Evolutionary conservation across 2,797 vertebrate species (phyloP), one percentile per base, ranked within the genome.

Genomic region (Amblyraja radiata): DNA sequence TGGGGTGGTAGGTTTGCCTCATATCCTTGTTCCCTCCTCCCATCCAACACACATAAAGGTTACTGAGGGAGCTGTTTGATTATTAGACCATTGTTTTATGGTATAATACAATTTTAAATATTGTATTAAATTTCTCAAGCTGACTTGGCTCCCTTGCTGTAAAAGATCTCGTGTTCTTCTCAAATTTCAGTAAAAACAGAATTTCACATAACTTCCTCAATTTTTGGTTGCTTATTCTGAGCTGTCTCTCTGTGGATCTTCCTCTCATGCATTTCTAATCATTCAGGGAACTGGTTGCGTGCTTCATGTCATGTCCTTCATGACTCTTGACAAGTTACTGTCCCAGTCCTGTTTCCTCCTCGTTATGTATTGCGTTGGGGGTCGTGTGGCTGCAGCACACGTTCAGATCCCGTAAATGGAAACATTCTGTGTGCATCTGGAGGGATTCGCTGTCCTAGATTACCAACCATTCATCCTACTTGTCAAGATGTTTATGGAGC

Each of bases 361-460:
- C 28, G 32, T 65, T 32, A 32, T 65, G 58, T 7, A 32, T 4
- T 65, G 61, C 32, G 6, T 6, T 32, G 14, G 28, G 28, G 46
- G 14, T 14, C 28, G 9, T 88, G 28, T 88, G 63, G 14, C 28
- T 65, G 39, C 84, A 88, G 58, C 13, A 18, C 0, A 36, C 0
- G 25, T 65, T 88, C 6, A 23, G n/a, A 88, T 88, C 28, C 61
- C n/a, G 25, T 28, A 86, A 86, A 58, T 86, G 83, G 61, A 88
- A 65, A 65, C 16, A 16, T 65, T 88, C 84, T 63, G 61, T 4
- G 32, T n/a, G n/a, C 18, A 88, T n/a, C 81, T 84, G 65, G 58
- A 65, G 84, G 84, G 84, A 88, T 88, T 88, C 28, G n/a, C 5
- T 65, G 84, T 28, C 84, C 84, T 88, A 88, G 84, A 65, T 88